Conservation (phyloP, 2,888 invertebrate species). For the Caenorhabditis plicata region DNA sequence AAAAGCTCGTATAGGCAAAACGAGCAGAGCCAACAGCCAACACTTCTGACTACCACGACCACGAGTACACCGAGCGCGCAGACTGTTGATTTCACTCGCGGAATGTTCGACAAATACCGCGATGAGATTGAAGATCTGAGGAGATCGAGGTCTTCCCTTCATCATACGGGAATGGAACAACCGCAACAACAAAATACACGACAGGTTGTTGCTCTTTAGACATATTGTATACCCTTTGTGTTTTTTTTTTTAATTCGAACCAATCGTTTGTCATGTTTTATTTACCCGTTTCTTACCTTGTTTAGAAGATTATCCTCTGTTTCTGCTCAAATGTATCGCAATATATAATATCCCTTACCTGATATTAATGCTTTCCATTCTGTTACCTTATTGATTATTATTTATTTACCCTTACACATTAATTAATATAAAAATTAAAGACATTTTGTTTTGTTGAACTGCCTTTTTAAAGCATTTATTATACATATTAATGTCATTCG, state of each 20-base stretch:
- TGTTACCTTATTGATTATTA: no score
- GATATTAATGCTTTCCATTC: no score
- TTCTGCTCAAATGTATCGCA: no score
- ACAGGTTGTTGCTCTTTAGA: slow-evolving; percentile 54
- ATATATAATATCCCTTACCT: no score
- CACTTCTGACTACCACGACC: slow-evolving; percentile 6
- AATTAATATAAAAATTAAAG: no score
- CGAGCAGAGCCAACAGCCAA: slow-evolving; percentile 10
- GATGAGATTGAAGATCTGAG: slow-evolving; percentile 65
- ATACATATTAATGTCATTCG: no score
- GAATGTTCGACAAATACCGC: slow-evolving; percentile 65
- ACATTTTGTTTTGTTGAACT: no score
- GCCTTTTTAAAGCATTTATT: no score
- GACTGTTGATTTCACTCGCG: slow-evolving; percentile 52
- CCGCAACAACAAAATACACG: slow-evolving; percentile 18
- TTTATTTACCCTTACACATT: no score
- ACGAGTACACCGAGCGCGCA: neutral
- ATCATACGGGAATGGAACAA: slow-evolving; percentile 54
- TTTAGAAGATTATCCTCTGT: no score
- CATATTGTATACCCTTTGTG: slow-evolving; percentile 4
- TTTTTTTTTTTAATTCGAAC: slow-evolving; percentile 3
- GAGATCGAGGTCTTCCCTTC: slow-evolving; percentile 57
- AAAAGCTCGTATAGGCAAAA: no score
- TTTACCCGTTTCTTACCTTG: no score
- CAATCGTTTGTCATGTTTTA: neutral